Evolutionary conservation across 2,888 invertebrate species (phyloP), one percentile per base, ranked within the genome.

Genomic region (Rosalia funebris): DNA sequence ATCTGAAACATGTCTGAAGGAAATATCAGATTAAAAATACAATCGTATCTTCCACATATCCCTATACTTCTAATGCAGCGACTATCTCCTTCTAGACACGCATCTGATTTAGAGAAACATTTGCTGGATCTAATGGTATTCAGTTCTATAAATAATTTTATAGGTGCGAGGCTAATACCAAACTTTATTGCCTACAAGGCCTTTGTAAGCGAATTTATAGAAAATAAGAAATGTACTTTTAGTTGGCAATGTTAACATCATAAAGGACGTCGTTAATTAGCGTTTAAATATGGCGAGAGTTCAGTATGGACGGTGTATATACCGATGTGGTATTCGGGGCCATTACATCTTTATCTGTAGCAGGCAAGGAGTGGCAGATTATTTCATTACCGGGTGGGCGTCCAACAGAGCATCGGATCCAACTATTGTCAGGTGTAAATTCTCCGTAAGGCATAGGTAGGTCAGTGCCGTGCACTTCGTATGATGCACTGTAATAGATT

Each of bases 331-430:
- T 75, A 77, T 78, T 79, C 74, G 75, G 75, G 70, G 68, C 75
- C 78, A 79, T 79, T 79, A 80, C 80, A 79, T 77, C 80, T 80
- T 77, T 80, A 80, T 80, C 79, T 77, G 77, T 74, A 72, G 65
- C 72, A 69, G 66, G 72, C 71, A 75, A 75, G 80, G 81, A 77
- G 81, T 80, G 80, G 79, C 77, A 74, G 79, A 80, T 80, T 80
- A 80, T 80, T 80, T 80, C 79, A 79, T 79, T 78, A 74, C 69
- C 71, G 72, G 75, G 77, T 77, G 78, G 77, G 78, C 78, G 78
- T 77, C 73, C 73, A 70, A 74, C 75, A 72, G 75, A 74, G 76
- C 76, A 77, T 79, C 70, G 68, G 66, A 70, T 70, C 63, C 75
- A 71, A 74, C 77, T 75, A 78, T 78, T 77, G 77, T 79, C 77